Conservation (phyloP, 2,797 vertebrate species). For the Trichosurus vulpecula region DNA sequence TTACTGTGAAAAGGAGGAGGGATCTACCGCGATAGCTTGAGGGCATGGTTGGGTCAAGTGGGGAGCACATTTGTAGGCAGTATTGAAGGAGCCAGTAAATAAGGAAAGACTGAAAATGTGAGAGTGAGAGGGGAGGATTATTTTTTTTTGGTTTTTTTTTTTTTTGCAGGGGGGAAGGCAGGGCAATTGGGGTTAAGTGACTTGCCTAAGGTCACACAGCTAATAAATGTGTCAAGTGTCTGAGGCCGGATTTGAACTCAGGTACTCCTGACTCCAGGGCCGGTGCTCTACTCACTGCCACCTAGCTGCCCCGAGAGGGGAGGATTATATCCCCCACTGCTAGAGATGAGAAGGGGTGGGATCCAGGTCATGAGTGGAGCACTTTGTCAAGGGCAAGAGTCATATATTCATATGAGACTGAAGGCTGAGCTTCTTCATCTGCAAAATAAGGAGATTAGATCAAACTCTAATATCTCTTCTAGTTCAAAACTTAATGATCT, state of each 20-base stretch:
- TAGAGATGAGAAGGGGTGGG: neutral
- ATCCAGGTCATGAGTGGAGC: neutral
- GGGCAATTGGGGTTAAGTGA: no score
- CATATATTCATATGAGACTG: neutral
- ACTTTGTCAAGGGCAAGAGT: neutral
- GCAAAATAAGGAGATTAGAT: neutral
- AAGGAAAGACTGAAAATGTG: neutral
- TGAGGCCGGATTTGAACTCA: no score
- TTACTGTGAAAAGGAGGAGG: neutral
- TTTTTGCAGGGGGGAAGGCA: no score
- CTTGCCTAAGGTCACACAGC: no score
- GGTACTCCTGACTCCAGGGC: no score
- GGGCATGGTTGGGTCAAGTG: neutral
- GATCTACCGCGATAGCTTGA: neutral
- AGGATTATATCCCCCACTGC: neutral
- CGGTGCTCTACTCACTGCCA: no score
- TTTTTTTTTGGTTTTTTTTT: no score
- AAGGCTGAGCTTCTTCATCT: neutral
- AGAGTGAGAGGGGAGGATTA: neutral
- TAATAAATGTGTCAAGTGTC: no score
- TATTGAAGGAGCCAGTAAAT: neutral
- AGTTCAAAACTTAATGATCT: neutral
- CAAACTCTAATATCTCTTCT: neutral
- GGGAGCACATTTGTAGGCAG: neutral
- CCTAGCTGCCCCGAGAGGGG: no score